Evolutionary conservation across 2,888 invertebrate species (phyloP), one percentile per base, ranked within the genome.

Genomic region (Podotricha telesiphe): DNA sequence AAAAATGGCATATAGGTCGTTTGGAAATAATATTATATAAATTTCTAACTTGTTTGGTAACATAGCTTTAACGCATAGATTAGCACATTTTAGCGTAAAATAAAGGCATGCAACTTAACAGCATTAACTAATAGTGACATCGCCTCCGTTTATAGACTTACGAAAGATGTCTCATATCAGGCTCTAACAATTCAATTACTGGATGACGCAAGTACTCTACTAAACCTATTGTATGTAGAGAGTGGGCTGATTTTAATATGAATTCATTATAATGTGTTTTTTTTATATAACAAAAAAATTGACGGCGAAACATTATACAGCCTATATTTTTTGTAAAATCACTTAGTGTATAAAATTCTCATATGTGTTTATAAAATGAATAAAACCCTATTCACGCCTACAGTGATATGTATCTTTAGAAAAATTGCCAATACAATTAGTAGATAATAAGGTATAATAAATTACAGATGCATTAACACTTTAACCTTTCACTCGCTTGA

Each of bases 161-260:
- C 64, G 64, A 70, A 68, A 68, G 62, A 58, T 42, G 45, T 48
- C 64, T 66, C 40, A 34, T 66, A 13, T 48, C 11, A 53, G 22
- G 45, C 45, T 20, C n/a, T 62, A 61, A 68, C 59, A 63, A 66
- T 63, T 63, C 53, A 65, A 59, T 65, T 42, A 59, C 47, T 58
- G 37, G 8, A 28, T 48, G 22, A 55, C 42, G 17, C 40, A 64
- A 56, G 8, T 58, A 20, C 34, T 45, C 28, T 61, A 53, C 4
- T 53, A 67, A 62, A 42, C 40, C 15, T 61, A 34, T 19, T 53
- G 53, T 64, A 56, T 55, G 56, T 20, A 63, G 62, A 20, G 48
- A 45, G 56, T 62, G 50, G 56, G 62, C 15, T 28, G 50, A 56
- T 71, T 37, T 22, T 59, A 59, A 59, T 56, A 47, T 45, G 45